Evolutionary conservation across 1,140 invertebrate species (phyloP).

Genomic region (Glomeris maerens): DNA sequence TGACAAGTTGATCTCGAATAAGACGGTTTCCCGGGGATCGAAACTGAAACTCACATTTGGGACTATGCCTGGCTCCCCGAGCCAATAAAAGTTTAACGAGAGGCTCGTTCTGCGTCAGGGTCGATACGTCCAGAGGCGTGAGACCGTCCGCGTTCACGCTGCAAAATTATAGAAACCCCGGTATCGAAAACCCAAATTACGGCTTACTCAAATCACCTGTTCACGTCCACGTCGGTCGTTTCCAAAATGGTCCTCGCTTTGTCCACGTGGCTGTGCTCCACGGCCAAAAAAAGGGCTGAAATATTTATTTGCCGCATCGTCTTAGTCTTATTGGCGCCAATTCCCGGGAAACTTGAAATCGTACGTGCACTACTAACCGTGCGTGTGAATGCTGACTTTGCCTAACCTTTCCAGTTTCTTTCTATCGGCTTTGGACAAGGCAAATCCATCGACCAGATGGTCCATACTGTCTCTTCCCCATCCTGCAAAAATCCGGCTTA

Average conservation of each 20-base stretch:
- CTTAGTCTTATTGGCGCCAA: neutral
- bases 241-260: conserved; percentile 76
- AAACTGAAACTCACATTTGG: conserved; percentile 53
- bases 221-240: conserved; percentile 77
- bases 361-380: conserved; percentile 45
- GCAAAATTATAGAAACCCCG: conserved; percentile 14
- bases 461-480: conserved; percentile 26
- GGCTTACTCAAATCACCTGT: conserved; percentile 50
- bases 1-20: neutral
- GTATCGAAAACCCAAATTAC: neutral
- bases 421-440: conserved; percentile 26
- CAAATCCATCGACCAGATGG: conserved; percentile 24
- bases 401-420: conserved; percentile 51
- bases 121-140: conserved; percentile 76
- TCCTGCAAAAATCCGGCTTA: conserved; percentile 18
- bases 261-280: conserved; percentile 82
- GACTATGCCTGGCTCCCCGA: conserved; percentile 75
- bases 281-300: conserved; percentile 71
- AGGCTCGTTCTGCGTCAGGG: conserved; percentile 68
- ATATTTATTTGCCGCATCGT: conserved; percentile 7
- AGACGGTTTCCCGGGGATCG: neutral
- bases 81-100: conserved; percentile 74
- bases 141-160: conserved; percentile 71
- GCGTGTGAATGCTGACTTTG: conserved; percentile 71
- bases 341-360: neutral